Base-by-base conservation (phyloP, 1,140 invertebrate genomes). In the Scaptomyza montana region DNA sequence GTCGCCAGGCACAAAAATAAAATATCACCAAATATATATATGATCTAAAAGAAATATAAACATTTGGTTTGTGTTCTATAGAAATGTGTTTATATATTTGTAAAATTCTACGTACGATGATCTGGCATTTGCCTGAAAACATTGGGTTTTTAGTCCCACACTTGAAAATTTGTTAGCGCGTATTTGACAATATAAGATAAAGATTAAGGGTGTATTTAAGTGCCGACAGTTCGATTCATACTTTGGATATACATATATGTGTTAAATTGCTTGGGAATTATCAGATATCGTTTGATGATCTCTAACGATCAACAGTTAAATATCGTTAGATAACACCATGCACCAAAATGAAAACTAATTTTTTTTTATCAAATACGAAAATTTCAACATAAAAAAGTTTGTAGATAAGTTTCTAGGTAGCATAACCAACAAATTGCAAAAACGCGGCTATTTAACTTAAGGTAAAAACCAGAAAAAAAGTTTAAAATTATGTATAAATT, bases 1-100 rank as follows among this genome's bases (percentile, higher is more conserved):
- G 69, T 72, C 69, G 63, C 69, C 69, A 72, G 19, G 69, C 41
- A 13, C 41, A 55, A 43, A 16, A 28, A 50, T 46, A 53, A 53
- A 13, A 66, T 36, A 47, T 28, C 30, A 33, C 5, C 3, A 33
- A 33, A 33, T 33, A 33, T 6, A 33, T 33, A 33, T 5, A 33
- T 33, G 0, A 2, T 30, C 62, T 46, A 54, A 69, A 47, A 39
- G 41, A 19, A 46, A 47, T 30, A 67, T 25, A 50, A 59, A 67
- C 33, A 47, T 57, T 43, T 53, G 21, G 25, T 36, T 46, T 30
- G 19, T 25, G 13, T 63, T 19, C 25, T 43, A 51, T 45, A 33
- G 0, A 54, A 21, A 55, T 10, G 55, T 30, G 51, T 10, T 46
- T 13, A 43, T 33, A 16, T 53, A 57, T 54, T 16, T 59, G 45